A percentile compares a stretch with the other conserved stretches of the same genome.
Conservation (phyloP, 2,113 vertebrate genomes). For the Spea bombifrons region DNA sequence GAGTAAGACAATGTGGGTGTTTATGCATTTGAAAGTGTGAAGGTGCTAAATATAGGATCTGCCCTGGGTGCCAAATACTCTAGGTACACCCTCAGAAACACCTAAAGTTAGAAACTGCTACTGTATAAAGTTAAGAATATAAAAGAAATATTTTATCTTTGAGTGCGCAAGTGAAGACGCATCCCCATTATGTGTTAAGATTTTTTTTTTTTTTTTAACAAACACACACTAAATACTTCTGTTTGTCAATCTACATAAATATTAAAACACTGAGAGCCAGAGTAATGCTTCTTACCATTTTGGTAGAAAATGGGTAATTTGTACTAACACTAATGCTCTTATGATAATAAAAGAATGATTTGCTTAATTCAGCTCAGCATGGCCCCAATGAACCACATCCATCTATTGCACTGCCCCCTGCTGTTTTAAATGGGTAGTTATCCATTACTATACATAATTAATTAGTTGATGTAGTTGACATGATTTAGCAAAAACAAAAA, state of each 20-base stretch:
- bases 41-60: too few relatives aligned
- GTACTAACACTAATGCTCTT: slow-evolving; percentile 24
- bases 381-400: slow-evolving; percentile 7
- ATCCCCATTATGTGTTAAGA: background rate
- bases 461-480: background rate
- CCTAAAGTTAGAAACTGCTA: too few relatives aligned
- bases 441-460: slow-evolving; percentile 23
- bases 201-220: background rate
- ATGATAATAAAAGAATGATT: slow-evolving; percentile 38
- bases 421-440: slow-evolving; percentile 23
- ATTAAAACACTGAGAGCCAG: background rate
- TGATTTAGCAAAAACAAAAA: background rate
- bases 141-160: too few relatives aligned
- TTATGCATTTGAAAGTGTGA: too few relatives aligned
- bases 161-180: too few relatives aligned
- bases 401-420: slow-evolving; percentile 29
- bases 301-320: slow-evolving; percentile 18
- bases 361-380: slow-evolving; percentile 28
- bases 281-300: background rate
- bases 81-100: too few relatives aligned
- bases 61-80: too few relatives aligned
- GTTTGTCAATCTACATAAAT: background rate
- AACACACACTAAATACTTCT: background rate
- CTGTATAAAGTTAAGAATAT: too few relatives aligned
- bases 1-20: too few relatives aligned